Conservation (phyloP, 2,888 invertebrate genomes). For the Patella caerulea region DNA sequence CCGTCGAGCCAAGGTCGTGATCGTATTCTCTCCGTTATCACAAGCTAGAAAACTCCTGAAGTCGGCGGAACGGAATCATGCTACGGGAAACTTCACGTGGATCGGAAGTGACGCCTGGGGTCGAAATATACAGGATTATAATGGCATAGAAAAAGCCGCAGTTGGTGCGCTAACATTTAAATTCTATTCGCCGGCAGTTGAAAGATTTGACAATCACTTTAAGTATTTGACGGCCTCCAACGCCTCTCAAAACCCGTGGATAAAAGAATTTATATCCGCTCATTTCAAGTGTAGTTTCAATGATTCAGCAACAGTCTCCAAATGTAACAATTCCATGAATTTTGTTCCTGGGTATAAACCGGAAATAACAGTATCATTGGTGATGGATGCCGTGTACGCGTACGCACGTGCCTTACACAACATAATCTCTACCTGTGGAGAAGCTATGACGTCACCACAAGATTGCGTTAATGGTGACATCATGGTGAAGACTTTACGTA, state of each 20-base stretch:
- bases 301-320: background rate
- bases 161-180: slow-evolving; percentile 40
- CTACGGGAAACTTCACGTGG: slow-evolving; percentile 41
- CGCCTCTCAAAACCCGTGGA: slow-evolving; percentile 41
- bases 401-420: slow-evolving; percentile 38
- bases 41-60: slow-evolving; percentile 32
- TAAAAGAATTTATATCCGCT: slow-evolving; percentile 33
- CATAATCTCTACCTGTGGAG: slow-evolving; percentile 27
- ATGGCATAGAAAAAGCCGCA: slow-evolving; percentile 33
- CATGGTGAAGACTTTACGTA: slow-evolving; percentile 26
- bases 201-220: slow-evolving; percentile 43
- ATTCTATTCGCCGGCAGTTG: slow-evolving; percentile 33
- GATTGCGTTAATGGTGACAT: slow-evolving; percentile 24
- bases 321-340: slow-evolving; percentile 10
- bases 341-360: slow-evolving; percentile 25
- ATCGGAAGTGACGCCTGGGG: slow-evolving; percentile 49
- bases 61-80: slow-evolving; percentile 29
- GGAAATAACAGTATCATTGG: slow-evolving; percentile 37
- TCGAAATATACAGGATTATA: slow-evolving; percentile 37
- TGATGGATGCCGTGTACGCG: slow-evolving; percentile 40
- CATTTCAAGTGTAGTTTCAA: slow-evolving; percentile 32
- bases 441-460: slow-evolving; percentile 8
- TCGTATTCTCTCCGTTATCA: slow-evolving; percentile 34
- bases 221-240: slow-evolving; percentile 11
- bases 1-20: slow-evolving; percentile 34